These are phyloP conservation scores for Agrochola lychnidis DNA, from an alignment of 2,888 invertebrate species.

Conservation along the genomic window DNA sequence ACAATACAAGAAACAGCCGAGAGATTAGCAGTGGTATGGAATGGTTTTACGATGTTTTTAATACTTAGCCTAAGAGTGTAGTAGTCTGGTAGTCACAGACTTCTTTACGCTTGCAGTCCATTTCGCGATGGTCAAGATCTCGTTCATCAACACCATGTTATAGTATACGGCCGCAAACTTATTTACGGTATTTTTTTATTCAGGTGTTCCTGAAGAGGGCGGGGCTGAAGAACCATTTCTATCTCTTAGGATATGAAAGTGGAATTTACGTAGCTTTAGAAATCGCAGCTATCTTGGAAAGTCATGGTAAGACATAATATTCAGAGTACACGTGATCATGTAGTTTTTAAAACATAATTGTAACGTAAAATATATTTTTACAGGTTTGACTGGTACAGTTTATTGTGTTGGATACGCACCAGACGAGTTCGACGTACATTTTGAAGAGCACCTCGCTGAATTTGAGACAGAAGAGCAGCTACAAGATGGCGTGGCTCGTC, in stretches of 20 bases:
- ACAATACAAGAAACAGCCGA: conserved; percentile 71
- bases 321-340: no score
- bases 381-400: conserved; percentile 77
- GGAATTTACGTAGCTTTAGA: conserved; percentile 77
- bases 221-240: conserved; percentile 69
- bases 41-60: not conserved
- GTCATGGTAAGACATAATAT: conserved; percentile 69
- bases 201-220: conserved; percentile 71
- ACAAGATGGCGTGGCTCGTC: conserved; percentile 73
- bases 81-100: not conserved
- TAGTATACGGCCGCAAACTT: not conserved
- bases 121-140: not conserved
- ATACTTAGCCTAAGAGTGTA: not conserved
- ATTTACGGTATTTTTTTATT: not conserved
- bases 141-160: not conserved
- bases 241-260: conserved; percentile 78
- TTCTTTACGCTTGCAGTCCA: not conserved
- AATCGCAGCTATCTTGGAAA: conserved; percentile 77
- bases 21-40: conserved; percentile 71
- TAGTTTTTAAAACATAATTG: not conserved
- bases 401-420: conserved; percentile 79
- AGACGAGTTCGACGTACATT: conserved; percentile 66
- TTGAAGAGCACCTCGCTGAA: conserved; percentile 69
- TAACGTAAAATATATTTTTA: conserved; percentile 18
- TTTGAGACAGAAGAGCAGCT: conserved; percentile 70